Evolutionary conservation across 2,888 invertebrate species (phyloP), one percentile per base, ranked within the genome.

Genomic region (Ephialtes manifestator): DNA sequence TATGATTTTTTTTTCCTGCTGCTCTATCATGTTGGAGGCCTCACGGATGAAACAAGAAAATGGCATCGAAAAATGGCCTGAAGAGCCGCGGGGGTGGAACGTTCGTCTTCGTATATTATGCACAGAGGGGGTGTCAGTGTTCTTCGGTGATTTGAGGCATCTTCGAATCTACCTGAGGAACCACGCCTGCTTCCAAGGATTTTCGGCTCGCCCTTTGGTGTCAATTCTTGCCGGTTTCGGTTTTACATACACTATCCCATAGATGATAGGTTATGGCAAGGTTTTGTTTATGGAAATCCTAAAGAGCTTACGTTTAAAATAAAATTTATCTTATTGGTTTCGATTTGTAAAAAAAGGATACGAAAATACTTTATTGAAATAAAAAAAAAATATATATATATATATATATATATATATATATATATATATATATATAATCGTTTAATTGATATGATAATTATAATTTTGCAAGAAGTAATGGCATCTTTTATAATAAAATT

Each of bases 21-120:
- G 10, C 63, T n/a, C 60, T 53, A 43, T 60, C 65, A 63, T 39
- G 46, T 48, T 24, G 60, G 68, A 46, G 71, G 46, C 63, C 15
- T 60, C 28, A 65, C 28, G 39, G 43, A 39, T 53, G 48, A 63
- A 65, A 65, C 28, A 39, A 51, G 67, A 83, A 77, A 76, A 63
- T 60, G 67, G 67, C 46, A 83, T 67, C 58, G 55, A 79, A 72
- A 65, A 80, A 72, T 83, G 75, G 65, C 51, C 74, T n/a, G 48
- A 65, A 51, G 70, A 78, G 86, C 43, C 83, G 31, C 71, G 85
- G 84, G 88, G 87, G 89, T 86, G 87, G 86, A 82, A 91, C 89
- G 88, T 91, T 90, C 88, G 86, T 89, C 89, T 90, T 83, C 86
- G 83, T 89, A 88, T 89, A 90, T 89, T 90, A 89, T 86, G 81